Evolutionary conservation across 2,797 vertebrate species (phyloP).

Genomic region (Apodemus agrarius): DNA sequence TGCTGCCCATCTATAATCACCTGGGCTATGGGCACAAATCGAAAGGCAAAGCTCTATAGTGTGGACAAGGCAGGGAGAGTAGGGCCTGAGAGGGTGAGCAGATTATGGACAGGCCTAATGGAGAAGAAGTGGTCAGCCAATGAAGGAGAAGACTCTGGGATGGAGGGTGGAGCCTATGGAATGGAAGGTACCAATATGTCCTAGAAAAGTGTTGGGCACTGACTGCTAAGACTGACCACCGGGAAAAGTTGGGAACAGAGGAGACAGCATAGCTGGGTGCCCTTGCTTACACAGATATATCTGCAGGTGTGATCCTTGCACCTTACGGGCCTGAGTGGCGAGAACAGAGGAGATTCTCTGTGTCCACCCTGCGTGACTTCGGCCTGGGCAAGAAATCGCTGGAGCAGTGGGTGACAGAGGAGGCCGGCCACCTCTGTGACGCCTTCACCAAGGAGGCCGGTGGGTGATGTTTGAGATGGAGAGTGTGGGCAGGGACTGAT

Average conservation of each 20-base stretch:
- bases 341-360: conserved; percentile 85
- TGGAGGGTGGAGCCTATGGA: not conserved
- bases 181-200: not conserved
- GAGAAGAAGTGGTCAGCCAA: not conserved
- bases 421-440: not conserved
- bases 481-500: no score
- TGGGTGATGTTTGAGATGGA: conserved; percentile 63
- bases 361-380: conserved; percentile 86
- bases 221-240: not conserved
- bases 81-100: not conserved
- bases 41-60: not conserved
- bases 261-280: not conserved
- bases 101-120: not conserved
- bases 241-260: not conserved
- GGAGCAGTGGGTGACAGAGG: not conserved
- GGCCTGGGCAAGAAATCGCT: conserved; percentile 89
- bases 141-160: not conserved
- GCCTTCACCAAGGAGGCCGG: conserved; percentile 76
- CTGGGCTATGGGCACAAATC: not conserved
- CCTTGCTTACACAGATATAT: not conserved
- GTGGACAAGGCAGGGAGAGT: no score
- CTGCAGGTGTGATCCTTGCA: not conserved
- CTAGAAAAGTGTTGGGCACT: not conserved
- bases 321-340: conserved; percentile 80
- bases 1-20: not conserved